These are phyloP conservation scores for Beroe ovata DNA, from an alignment of 37 sponge, comb jelly and placozoan species.

Conservation along the genomic window DNA sequence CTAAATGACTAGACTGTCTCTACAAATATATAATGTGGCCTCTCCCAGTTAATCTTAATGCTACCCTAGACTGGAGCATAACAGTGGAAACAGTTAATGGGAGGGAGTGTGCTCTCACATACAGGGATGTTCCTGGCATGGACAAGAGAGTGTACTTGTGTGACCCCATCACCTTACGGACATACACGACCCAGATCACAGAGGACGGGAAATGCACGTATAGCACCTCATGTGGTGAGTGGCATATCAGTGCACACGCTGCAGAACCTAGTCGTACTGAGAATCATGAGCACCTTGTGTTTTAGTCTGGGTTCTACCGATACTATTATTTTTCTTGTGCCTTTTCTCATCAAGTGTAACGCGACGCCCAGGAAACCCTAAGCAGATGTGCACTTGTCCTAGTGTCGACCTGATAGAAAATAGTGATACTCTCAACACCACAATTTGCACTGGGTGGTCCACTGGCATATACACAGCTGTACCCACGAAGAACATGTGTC, in stretches of 20 bases:
- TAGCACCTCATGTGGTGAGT: no score
- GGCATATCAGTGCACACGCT: no score
- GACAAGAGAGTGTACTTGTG: neutral
- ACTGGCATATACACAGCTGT: neutral
- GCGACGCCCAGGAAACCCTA: no score
- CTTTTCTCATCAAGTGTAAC: no score
- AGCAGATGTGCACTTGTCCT: neutral
- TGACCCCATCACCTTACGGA: neutral
- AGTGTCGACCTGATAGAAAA: neutral
- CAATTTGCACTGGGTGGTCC: neutral
- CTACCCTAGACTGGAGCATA: neutral
- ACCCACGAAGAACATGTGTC: neutral
- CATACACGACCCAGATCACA: neutral
- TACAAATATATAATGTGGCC: no score
- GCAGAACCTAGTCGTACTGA: no score
- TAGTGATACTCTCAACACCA: neutral
- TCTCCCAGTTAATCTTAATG: neutral
- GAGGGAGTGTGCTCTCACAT: neutral
- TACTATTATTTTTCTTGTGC: no score
- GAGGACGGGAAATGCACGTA: no score
- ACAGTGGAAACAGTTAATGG: neutral
- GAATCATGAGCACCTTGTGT: no score
- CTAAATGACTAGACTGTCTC: no score
- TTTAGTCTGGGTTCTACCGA: no score
- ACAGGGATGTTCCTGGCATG: neutral